Conservation (phyloP, 2,797 vertebrate species). For the Tapera naevia region DNA sequence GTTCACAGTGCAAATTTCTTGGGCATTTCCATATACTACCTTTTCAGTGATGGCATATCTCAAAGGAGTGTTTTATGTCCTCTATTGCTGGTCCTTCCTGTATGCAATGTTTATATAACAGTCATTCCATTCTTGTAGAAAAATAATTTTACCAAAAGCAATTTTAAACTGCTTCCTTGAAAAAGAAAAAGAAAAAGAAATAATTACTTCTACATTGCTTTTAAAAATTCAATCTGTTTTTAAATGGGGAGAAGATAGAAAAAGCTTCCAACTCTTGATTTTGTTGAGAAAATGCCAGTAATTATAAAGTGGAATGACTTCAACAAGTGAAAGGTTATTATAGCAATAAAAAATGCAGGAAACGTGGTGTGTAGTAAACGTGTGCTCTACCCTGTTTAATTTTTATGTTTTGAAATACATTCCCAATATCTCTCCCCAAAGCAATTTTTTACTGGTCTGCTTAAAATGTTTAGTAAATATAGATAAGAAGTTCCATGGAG, state of each 20-base stretch:
- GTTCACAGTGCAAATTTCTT: neutral
- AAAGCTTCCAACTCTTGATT: neutral
- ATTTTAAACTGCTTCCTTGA: neutral
- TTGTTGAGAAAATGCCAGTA: conserved; percentile 23
- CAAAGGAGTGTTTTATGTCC: neutral
- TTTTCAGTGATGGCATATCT: neutral
- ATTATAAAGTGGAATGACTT: conserved; percentile 23
- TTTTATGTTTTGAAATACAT: neutral
- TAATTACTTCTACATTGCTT: neutral
- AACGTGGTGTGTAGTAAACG: neutral
- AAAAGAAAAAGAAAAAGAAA: neutral
- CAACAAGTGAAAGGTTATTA: neutral
- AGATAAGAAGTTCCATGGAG: neutral
- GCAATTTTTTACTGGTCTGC: conserved; percentile 12
- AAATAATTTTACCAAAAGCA: conserved; percentile 3
- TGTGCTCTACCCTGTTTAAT: neutral
- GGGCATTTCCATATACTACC: neutral
- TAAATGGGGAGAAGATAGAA: neutral
- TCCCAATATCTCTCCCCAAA: neutral
- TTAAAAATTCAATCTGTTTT: conserved; percentile 10
- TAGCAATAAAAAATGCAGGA: neutral
- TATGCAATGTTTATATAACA: neutral
- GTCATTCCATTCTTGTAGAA: neutral
- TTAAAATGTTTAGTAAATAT: conserved; percentile 29
- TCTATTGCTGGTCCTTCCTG: neutral